Evolutionary conservation across 2,888 invertebrate genomes (phyloP), one percentile per base, ranked within the genome.

Genomic region (Sarcophaga carnaria): DNA sequence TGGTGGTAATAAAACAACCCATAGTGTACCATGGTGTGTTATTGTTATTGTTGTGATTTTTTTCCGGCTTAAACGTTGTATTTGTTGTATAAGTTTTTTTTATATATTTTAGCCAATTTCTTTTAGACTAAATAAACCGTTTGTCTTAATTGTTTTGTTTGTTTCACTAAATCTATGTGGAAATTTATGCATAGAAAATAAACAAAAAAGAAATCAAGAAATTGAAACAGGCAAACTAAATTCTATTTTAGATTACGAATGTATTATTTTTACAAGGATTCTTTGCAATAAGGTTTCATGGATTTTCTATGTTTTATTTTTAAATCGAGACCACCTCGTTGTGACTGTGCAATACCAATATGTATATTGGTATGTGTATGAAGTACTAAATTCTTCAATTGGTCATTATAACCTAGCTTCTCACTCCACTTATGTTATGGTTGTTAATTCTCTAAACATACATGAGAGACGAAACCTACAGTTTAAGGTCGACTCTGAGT

Each of bases 1-100:
- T 66, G 54, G 67, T 59, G 60, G 49, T 74, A 47, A 49, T 80
- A 62, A 37, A 80, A 62, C 74, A 80, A 62, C 20, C 60, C 80
- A 27, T 59, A 47, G 60, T 60, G 20, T 80, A 8, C 10, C 8
- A 37, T 47, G 49, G 14, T 66, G 64, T 75, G 4, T 25, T 45
- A 25, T 78, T 63, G 6, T 63, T 25, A 64, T 62, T n/a, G n/a
- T 25, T 27, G 59, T 37, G 27, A 27, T 62, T 25, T 14, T 22
- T 20, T 63, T 63, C 12, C 2, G 12, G 4, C 22, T 22, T 22
- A 22, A 22, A 22, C 22, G 1, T 22, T 22, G 22, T 22, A 22
- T 22, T 22, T 22, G 22, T 22, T 22, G 22, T 22, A 22, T 22
- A 22, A 20, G 20, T 22, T 63, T 25, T 63, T 66, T 22, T 37